Conservation (phyloP, 2,888 invertebrate species). For the Rhopalosiphum nymphaeae region DNA sequence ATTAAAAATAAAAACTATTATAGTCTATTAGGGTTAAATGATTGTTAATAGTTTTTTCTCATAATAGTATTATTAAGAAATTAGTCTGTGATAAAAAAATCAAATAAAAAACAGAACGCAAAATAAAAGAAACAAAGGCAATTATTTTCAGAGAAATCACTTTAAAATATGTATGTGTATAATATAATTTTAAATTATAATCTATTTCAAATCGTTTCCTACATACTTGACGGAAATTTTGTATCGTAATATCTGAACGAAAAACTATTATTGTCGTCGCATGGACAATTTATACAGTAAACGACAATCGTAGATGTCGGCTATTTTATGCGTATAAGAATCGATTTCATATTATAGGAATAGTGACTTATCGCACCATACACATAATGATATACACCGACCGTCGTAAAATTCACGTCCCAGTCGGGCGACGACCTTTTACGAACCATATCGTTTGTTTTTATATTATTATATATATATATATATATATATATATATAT, state of each 20-base stretch:
- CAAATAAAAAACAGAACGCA: background rate
- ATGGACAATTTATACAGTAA: background rate
- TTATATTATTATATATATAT: slow-evolving; percentile 20
- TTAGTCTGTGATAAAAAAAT: background rate
- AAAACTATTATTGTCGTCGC: background rate
- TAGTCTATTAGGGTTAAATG: background rate
- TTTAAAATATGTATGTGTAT: background rate
- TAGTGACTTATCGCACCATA: background rate
- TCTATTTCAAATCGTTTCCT: background rate
- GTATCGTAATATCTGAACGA: background rate
- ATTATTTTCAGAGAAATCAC: background rate
- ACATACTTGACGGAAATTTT: background rate
- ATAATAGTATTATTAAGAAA: background rate
- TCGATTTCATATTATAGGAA: slow-evolving; percentile 10
- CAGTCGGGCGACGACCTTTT: slow-evolving; percentile 4
- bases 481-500: background rate
- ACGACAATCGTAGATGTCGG: background rate
- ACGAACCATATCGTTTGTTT: slow-evolving; percentile 32
- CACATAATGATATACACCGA: background rate
- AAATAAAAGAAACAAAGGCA: background rate
- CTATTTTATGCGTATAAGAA: slow-evolving; percentile 1
- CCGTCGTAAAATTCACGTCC: slow-evolving; percentile 32
- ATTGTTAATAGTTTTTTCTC: background rate
- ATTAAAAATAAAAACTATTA: background rate
- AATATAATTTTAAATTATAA: background rate